Base-by-base conservation (phyloP, 2,797 vertebrate species). In the Dryobates pubescens region DNA sequence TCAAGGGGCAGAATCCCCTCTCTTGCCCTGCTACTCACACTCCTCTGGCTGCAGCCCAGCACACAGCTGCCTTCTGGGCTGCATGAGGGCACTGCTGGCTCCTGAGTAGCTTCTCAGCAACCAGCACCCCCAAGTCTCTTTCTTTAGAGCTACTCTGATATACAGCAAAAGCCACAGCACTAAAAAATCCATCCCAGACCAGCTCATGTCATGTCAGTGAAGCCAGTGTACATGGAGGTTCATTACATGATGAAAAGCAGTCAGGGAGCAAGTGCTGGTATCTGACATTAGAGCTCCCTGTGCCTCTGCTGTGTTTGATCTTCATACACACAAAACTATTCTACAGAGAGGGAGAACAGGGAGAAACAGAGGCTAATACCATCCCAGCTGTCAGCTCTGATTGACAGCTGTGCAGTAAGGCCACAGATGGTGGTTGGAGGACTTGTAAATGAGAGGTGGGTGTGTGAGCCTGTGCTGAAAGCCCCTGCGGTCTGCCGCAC, bases 401-500 rank as follows among this genome's bases (percentile, higher is more conserved):
- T 14, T 89, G 92, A 94, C 77, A 83, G 68, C 75, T 86, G 49
- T 76, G 77, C 88, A 91, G 80, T 62, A 79, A 59, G 82, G 89
- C 90, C 53, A 91, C 76, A 89, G 95, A 64, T 8, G 36, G 61
- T 45, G 61, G 54, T 63, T 43, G 65, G 92, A 65, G 82, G 68
- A 80, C 93, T 96, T 94, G 81, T 94, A 97, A 97, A 94, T 93
- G 94, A 95, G 93, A 97, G 86, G 77, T 77, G 74, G 20, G 0
- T 95, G 97, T 96, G 71, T 83, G 51, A 95, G 78, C 64, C 51
- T 83, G 82, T 0, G 0, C 68, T 65, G 77, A 93, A 95, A 95
- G 94, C 6, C 58, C 57, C 89, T 92, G 89, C 91, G 85, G 92
- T 94, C 93, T 94, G 80, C 92, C 86, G 87, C 8, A 36, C 84